Percentiles rank a stretch among this genome's conserved stretches.
Evolutionary conservation across 2,888 invertebrate genomes (phyloP).

Genomic region (Caenorhabditis virilis): DNA sequence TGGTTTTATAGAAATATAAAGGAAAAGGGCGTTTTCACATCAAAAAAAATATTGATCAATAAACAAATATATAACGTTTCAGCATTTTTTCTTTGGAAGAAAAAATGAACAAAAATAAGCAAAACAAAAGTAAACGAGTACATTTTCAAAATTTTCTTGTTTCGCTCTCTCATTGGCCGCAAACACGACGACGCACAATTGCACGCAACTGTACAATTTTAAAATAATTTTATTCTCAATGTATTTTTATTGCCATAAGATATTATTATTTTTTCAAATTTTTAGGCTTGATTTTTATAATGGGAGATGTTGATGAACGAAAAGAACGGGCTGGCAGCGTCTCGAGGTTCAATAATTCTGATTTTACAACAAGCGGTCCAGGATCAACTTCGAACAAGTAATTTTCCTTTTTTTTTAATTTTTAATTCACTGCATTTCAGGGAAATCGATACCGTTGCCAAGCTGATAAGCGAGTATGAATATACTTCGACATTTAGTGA

Average conservation of each 20-base stretch:
- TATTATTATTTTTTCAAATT: neutral
- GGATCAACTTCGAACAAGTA: too few relatives aligned
- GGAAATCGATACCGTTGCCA: conserved; percentile 15
- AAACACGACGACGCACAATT: conserved; percentile 13
- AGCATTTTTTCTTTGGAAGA: too few relatives aligned
- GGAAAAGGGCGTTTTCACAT: too few relatives aligned
- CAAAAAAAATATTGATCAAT: too few relatives aligned
- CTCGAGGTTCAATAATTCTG: neutral
- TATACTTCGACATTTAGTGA: conserved; percentile 2
- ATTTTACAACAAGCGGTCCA: too few relatives aligned
- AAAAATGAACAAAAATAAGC: too few relatives aligned
- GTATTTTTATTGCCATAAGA: neutral
- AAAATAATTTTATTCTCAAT: neutral
- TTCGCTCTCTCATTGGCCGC: too few relatives aligned
- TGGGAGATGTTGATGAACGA: conserved; percentile 13
- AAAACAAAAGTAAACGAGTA: too few relatives aligned
- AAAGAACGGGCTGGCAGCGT: neutral
- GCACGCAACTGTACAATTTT: conserved; percentile 5
- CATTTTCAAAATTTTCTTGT: too few relatives aligned
- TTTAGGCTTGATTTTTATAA: neutral
- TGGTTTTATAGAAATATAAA: too few relatives aligned
- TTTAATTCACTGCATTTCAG: conserved; percentile 6
- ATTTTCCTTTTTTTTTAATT: too few relatives aligned
- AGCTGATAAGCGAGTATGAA: conserved; percentile 19
- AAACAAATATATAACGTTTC: too few relatives aligned